Evolutionary conservation across 2,888 invertebrate genomes (phyloP), one percentile per base, ranked within the genome.

Genomic region (Hirtodrosophila confusa): DNA sequence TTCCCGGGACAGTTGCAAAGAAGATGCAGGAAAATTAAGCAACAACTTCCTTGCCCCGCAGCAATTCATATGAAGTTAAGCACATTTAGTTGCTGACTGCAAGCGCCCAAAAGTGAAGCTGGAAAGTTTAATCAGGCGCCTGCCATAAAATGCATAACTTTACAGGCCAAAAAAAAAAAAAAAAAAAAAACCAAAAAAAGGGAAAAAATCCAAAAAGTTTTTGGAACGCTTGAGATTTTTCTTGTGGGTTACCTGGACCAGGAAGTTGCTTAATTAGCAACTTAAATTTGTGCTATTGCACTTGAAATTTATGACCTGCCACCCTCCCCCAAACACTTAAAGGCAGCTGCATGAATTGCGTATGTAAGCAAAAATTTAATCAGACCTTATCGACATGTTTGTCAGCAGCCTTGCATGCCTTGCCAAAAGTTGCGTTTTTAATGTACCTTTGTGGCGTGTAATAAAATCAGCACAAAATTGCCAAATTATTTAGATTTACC

Each of bases 401-500:
- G 24, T 49, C 36, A 7, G 17, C 51, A 27, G 58, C 35, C 29
- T 47, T 41, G 11, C 49, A 9, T 45, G 12, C 9, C 40, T 43
- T 41, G 37, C 10, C 23, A 40, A 60, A 48, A 47, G 56, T 36
- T 64, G 61, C 36, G 53, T 48, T 62, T 75, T 82, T 86, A 85
- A 84, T 88, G 86, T 65, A 69, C 71, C 73, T 86, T 56, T 85
- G 86, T 60, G 78, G 75, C 69, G 55, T 83, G 76, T 79, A 66
- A 86, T 88, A 88, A 85, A 85, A 85, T 85, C 84, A 82, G 88
- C 89, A 74, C 80, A 76, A 76, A 87, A 85, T 85, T 88, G 79
- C 77, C 83, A 86, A 85, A 85, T 88, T 85, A 85, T 85, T 85
- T 85, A 88, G 89, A 85, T 84, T 88, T 88, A 83, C 68, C 85